phyloP scores from a whole-genome alignment of 1,140 invertebrate species.

The Hyposmocoma kahamanoa region DNA sequence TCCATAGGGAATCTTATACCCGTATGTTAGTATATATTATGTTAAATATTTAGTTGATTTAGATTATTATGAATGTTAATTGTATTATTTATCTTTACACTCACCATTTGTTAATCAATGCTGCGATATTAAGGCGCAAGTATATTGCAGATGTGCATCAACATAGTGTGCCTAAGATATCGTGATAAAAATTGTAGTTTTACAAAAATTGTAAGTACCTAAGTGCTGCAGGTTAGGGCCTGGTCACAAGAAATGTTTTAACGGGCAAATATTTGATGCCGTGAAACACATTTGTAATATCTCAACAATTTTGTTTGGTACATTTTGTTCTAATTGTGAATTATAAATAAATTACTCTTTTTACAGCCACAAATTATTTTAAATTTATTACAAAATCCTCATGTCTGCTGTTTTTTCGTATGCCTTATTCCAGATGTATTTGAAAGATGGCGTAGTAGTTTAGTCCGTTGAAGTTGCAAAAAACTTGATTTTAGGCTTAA shows the following conservation, averaged over 20 bases:
- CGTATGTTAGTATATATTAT: constrained; percentile 60
- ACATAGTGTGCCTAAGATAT: constrained; percentile 21
- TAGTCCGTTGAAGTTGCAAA: too few species aligned
- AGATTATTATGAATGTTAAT: constrained; percentile 64
- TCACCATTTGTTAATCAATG: constrained; percentile 43
- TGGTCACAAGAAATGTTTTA: constrained; percentile 51
- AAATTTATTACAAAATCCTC: background rate
- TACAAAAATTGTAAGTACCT: constrained; percentile 31
- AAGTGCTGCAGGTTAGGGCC: constrained; percentile 25
- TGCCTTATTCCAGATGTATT: too few species aligned
- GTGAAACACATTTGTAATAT: constrained; percentile 45
- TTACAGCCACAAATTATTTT: constrained; percentile 36
- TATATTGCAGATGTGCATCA: constrained; percentile 14
- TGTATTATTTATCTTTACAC: constrained; percentile 71
- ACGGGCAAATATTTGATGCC: constrained; percentile 15
- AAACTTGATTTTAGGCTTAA: too few species aligned
- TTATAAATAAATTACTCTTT: constrained; percentile 70
- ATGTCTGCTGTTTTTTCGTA: too few species aligned
- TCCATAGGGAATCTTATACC: constrained; percentile 50
- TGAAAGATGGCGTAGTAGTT: too few species aligned
- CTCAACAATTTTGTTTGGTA: constrained; percentile 49
- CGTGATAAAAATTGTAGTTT: constrained; percentile 26
- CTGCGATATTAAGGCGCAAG: constrained; percentile 24
- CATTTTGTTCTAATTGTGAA: constrained; percentile 58
- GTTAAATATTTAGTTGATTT: constrained; percentile 68